A percentile compares a stretch with the other conserved stretches of the same genome.
These are phyloP conservation scores for Rostratula benghalensis DNA, from an alignment of 2,113 vertebrate species.

Conservation along the genomic window DNA sequence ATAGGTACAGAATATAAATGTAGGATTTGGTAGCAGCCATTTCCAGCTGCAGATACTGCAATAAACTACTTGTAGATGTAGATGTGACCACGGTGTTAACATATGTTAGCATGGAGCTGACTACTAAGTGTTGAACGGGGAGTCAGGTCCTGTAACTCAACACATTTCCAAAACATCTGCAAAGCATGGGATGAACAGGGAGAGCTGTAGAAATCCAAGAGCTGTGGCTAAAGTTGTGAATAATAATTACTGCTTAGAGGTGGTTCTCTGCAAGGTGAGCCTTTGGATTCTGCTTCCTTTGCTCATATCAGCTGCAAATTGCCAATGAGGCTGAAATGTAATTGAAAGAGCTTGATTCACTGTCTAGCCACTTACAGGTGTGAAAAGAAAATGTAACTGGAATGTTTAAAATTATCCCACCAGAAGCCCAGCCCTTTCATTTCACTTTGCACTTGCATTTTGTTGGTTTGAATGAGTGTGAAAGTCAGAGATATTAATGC, in stretches of 20 bases:
- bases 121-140: neutral
- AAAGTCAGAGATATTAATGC: neutral
- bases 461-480: neutral
- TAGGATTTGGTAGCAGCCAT: neutral
- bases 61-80: neutral
- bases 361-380: neutral
- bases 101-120: neutral
- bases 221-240: neutral
- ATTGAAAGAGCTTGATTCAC: neutral
- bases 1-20: neutral
- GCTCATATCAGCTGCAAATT: neutral
- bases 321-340: neutral
- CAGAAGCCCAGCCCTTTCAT: neutral
- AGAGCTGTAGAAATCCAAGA: neutral
- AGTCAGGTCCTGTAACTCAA: neutral
- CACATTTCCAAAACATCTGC: neutral
- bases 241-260: neutral
- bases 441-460: neutral
- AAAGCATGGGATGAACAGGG: neutral
- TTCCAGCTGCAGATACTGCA: neutral
- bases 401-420: neutral
- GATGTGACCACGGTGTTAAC: neutral
- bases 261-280: neutral
- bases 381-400: neutral
- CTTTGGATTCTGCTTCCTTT: neutral